Conservation (phyloP, 2,797 vertebrate genomes). For the Mormyrus proboscirostris region DNA sequence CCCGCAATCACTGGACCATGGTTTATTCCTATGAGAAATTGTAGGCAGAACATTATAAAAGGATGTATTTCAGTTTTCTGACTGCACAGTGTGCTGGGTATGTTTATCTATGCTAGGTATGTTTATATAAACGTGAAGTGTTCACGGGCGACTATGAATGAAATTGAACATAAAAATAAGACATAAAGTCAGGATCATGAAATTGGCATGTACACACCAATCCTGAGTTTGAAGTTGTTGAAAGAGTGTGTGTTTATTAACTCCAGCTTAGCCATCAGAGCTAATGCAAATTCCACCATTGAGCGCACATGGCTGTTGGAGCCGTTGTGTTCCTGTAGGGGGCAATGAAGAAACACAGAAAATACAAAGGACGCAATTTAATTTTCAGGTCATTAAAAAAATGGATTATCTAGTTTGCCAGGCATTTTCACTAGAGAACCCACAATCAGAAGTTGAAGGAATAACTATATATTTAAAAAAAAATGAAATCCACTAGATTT, state of each 20-base stretch:
- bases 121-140: not conserved
- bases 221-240: slow-evolving; percentile 79
- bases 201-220: slow-evolving; percentile 61
- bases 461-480: not conserved
- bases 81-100: not conserved
- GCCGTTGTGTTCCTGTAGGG: slow-evolving; percentile 60
- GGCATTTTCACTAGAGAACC: not conserved
- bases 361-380: not conserved
- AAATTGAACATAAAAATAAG: not conserved
- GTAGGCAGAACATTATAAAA: not conserved
- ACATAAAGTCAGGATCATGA: not conserved
- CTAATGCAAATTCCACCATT: slow-evolving; percentile 81
- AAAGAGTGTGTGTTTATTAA: slow-evolving; percentile 82
- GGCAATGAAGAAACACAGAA: slow-evolving; percentile 37
- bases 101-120: not conserved
- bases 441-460: not conserved
- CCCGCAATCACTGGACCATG: slow-evolving; percentile 81
- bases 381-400: not conserved
- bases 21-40: slow-evolving; percentile 63
- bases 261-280: slow-evolving; percentile 67
- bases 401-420: not conserved
- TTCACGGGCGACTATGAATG: not conserved
- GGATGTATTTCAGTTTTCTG: not conserved
- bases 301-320: slow-evolving; percentile 68
- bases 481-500: not conserved